phyloP scores from a whole-genome alignment of 53 echinoderm and acorn worm genomes.

The Arbacia lixula region DNA sequence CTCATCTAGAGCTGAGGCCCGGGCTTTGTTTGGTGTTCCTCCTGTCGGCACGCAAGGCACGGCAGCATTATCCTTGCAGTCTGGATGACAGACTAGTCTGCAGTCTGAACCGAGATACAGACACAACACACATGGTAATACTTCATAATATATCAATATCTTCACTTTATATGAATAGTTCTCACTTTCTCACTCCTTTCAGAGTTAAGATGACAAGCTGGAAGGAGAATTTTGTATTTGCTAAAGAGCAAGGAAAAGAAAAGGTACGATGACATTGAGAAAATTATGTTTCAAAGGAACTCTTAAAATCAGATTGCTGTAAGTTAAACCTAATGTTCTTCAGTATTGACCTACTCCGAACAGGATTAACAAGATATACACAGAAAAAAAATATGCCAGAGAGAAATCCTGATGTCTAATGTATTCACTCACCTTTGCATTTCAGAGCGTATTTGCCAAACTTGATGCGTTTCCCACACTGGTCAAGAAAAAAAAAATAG shows the following conservation, averaged over 20 bases:
- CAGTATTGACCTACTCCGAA: too few relatives aligned
- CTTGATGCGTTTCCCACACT: slow-evolving; percentile 98
- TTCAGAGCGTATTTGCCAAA: slow-evolving; percentile 98
- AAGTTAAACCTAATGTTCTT: too few relatives aligned
- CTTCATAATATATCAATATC: not conserved
- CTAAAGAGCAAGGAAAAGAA: too few relatives aligned
- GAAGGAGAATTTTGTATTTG: too few relatives aligned
- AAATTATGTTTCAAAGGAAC: too few relatives aligned
- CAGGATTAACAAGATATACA: not conserved
- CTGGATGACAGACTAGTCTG: slow-evolving; percentile 94
- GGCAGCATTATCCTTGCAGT: slow-evolving; percentile 83
- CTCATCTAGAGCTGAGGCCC: slow-evolving; percentile 67
- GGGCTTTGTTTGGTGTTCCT: slow-evolving; percentile 73
- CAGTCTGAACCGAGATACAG: slow-evolving; percentile 69
- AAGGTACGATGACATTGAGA: too few relatives aligned
- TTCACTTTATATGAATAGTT: not conserved
- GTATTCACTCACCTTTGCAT: slow-evolving; percentile 82
- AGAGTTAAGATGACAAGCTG: too few relatives aligned
- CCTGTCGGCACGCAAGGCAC: slow-evolving; percentile 82
- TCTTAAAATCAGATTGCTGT: too few relatives aligned
- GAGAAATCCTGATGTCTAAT: not conserved
- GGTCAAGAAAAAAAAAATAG: slow-evolving; percentile 26
- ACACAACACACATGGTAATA: too few relatives aligned
- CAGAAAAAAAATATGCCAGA: not conserved
- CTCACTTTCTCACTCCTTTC: too few relatives aligned